Percentiles rank a stretch among this genome's conserved stretches.
These are phyloP conservation scores for Saxicola maurus DNA, from an alignment of 2,797 vertebrate genomes.

Conservation along the genomic window DNA sequence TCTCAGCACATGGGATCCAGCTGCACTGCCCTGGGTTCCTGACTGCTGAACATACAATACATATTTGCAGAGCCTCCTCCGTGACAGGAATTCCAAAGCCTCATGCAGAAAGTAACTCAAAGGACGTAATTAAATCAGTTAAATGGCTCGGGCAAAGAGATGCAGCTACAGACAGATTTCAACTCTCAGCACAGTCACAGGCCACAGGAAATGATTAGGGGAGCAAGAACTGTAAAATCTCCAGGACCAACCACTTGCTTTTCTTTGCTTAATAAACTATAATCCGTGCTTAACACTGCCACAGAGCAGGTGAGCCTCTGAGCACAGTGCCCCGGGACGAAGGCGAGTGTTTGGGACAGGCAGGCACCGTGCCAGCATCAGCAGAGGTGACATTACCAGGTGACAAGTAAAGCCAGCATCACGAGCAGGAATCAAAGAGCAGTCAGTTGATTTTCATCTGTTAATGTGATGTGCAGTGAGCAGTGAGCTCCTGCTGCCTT, in stretches of 20 bases:
- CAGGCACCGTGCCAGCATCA: background rate
- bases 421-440: background rate
- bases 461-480: background rate
- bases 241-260: background rate
- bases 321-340: background rate
- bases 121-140: conserved; percentile 26
- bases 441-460: background rate
- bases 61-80: background rate
- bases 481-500: background rate
- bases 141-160: conserved; percentile 13
- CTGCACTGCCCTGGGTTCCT: background rate
- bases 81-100: conserved; percentile 3
- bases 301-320: background rate
- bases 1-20: background rate
- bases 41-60: background rate
- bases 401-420: background rate
- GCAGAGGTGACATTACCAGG: background rate
- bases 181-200: background rate
- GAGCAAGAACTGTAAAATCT: background rate
- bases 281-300: background rate
- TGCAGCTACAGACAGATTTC: background rate
- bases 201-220: background rate
- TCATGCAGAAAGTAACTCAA: conserved; percentile 5
- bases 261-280: background rate
- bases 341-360: background rate